Base-by-base conservation (phyloP, 2,113 vertebrate genomes). In the Dipodomys stephensi region DNA sequence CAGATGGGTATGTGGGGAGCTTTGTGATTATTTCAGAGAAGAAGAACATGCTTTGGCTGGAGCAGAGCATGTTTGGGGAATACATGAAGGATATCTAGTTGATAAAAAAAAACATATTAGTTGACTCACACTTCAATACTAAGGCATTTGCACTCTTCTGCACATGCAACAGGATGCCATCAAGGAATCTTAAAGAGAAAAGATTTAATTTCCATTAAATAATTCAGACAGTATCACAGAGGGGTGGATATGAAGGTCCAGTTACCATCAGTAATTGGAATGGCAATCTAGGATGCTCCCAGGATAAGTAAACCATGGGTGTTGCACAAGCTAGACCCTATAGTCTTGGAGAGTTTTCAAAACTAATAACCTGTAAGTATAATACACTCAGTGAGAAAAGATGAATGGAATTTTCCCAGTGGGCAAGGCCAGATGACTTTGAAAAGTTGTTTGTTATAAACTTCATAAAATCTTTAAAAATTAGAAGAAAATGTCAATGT, bases 361-460 rank as follows among this genome's bases (percentile, higher is more conserved):
- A 46, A 94, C 67, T 72, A 92, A 92, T 78, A 90, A 68, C 30
- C 30, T 92, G 90, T 85, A 76, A 83, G 64, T 84, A 53, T 78
- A 74, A 74, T 68, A 73, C 46, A 60, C 49, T 22, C 8, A 72
- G n/a, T 1, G 2, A 77, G 67, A 39, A 90, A 90, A n/a, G 19
- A 92, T n/a, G 89, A 94, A 95, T 32, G 88, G 76, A 90, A 76
- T 93, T 93, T 93, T 87, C 79, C 78, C 35, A 67, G 86, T 76
- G 44, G 49, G 88, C 10, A 71, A 73, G 49, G 44, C 13, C 46
- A n/a, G 89, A 71, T 85, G n/a, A 82, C 32, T 88, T 7, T 28
- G 5, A 25, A 62, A 20, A 10, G 49, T 49, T 49, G 53, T 57
- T 57, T 57, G 53, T 57, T 57, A 57, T 57, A 69, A 68, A n/a